Conservation (phyloP, 2,888 invertebrate genomes). For the Ligdia adustata region DNA sequence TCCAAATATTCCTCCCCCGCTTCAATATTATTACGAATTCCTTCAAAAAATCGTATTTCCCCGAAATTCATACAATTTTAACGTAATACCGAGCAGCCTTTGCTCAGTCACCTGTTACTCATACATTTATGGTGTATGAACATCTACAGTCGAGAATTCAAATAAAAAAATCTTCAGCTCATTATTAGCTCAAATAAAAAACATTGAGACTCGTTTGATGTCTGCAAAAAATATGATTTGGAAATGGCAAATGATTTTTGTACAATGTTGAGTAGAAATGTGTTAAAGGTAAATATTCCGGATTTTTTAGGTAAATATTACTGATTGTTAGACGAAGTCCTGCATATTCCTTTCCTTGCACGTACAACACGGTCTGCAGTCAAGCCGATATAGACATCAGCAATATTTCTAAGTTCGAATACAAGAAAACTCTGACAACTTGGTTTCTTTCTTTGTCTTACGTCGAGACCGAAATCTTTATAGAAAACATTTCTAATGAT, state of each 20-base stretch:
- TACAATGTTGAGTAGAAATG: slow-evolving; percentile 5
- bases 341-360: too few relatives aligned
- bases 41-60: background rate
- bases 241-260: slow-evolving; percentile 19
- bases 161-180: slow-evolving; percentile 11
- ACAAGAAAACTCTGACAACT: too few relatives aligned
- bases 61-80: slow-evolving; percentile 1
- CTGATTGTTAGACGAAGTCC: too few relatives aligned
- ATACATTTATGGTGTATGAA: slow-evolving; percentile 1
- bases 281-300: slow-evolving; percentile 5
- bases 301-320: too few relatives aligned
- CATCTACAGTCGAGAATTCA: slow-evolving; percentile 4
- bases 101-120: slow-evolving; percentile 10
- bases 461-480: too few relatives aligned
- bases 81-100: slow-evolving; percentile 1
- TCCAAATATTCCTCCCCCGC: background rate
- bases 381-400: too few relatives aligned
- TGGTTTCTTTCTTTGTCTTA: too few relatives aligned
- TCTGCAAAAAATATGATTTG: slow-evolving; percentile 18
- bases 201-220: slow-evolving; percentile 19
- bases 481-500: too few relatives aligned
- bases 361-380: too few relatives aligned
- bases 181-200: slow-evolving; percentile 20
- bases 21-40: slow-evolving; percentile 1
- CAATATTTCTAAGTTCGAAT: too few relatives aligned